A percentile compares a stretch with the other conserved stretches of the same genome.
phyloP scores from a whole-genome alignment of 1,140 invertebrate species.

The Drosophila melanica region DNA sequence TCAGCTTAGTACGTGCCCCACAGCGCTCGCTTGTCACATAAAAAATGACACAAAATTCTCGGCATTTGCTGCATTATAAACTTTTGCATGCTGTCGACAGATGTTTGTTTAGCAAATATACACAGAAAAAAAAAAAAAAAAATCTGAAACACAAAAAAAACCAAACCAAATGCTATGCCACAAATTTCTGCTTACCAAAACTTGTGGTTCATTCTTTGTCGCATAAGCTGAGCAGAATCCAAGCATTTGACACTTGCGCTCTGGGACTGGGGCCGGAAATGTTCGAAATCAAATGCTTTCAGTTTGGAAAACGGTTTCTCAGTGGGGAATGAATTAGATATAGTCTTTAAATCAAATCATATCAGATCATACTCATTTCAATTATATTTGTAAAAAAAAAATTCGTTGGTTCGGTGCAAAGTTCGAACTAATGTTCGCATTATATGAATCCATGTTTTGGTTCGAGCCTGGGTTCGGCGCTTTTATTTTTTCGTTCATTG shows the following conservation, averaged over 20 bases:
- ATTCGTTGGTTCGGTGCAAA: no score
- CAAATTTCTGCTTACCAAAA: slow-evolving; percentile 56
- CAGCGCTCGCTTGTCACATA: slow-evolving; percentile 69
- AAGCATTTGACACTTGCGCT: slow-evolving; percentile 56
- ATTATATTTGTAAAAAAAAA: no score
- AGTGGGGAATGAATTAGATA: slow-evolving; percentile 5
- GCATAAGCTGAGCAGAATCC: slow-evolving; percentile 21
- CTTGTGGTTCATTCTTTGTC: slow-evolving; percentile 52
- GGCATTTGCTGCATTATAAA: slow-evolving; percentile 62
- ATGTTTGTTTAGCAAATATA: slow-evolving; percentile 29
- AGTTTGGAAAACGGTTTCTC: slow-evolving; percentile 25
- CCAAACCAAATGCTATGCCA: slow-evolving; percentile 20
- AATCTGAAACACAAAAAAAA: slow-evolving; percentile 8
- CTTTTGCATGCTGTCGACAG: slow-evolving; percentile 60
- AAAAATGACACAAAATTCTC: slow-evolving; percentile 77
- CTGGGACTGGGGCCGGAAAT: slow-evolving; percentile 20
- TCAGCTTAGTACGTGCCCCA: slow-evolving; percentile 79
- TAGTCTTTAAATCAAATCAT: slow-evolving; percentile 16
- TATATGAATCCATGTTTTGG: no score
- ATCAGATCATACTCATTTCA: no score
- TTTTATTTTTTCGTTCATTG: no score
- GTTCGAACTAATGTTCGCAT: no score
- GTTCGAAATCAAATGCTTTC: slow-evolving; percentile 16
- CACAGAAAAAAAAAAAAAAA: slow-evolving; percentile 1
- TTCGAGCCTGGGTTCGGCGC: no score